phyloP scores from a whole-genome alignment of 2,888 invertebrate species.

The Tribolium freemani region DNA sequence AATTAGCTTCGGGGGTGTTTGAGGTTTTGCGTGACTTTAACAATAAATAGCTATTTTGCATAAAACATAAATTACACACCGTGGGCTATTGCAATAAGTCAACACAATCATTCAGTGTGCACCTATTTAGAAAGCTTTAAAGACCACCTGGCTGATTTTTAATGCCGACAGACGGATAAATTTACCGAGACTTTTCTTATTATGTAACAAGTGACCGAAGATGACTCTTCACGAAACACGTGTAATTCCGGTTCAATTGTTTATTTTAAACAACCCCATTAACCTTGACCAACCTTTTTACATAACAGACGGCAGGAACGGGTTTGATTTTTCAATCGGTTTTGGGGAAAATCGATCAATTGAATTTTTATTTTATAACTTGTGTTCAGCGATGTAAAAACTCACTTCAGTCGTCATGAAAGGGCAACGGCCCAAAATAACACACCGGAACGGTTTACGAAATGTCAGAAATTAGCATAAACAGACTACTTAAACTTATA shows the following conservation, averaged over 20 bases:
- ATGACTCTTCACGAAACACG: background rate
- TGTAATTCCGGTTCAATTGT: background rate
- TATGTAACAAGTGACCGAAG: background rate
- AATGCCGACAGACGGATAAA: background rate
- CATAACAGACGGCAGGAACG: background rate
- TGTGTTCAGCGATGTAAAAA: too few species aligned
- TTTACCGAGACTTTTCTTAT: background rate
- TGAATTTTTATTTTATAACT: too few species aligned
- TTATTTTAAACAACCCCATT: background rate
- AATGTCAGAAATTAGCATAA: constrained; percentile 32
- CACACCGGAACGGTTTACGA: constrained; percentile 32
- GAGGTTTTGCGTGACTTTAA: constrained; percentile 3
- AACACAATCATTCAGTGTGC: background rate
- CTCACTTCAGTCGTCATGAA: background rate
- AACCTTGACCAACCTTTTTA: background rate
- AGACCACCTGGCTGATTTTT: background rate
- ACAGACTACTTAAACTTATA: background rate
- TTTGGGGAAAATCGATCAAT: too few species aligned
- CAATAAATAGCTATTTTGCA: constrained; percentile 25
- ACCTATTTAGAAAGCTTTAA: background rate
- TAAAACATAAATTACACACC: constrained; percentile 7
- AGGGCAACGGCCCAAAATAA: constrained; percentile 25
- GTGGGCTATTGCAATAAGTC: background rate
- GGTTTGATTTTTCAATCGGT: too few species aligned
- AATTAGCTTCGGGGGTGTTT: background rate